Base-by-base conservation (phyloP, 2,113 vertebrate genomes). In the Notothenia coriiceps region DNA sequence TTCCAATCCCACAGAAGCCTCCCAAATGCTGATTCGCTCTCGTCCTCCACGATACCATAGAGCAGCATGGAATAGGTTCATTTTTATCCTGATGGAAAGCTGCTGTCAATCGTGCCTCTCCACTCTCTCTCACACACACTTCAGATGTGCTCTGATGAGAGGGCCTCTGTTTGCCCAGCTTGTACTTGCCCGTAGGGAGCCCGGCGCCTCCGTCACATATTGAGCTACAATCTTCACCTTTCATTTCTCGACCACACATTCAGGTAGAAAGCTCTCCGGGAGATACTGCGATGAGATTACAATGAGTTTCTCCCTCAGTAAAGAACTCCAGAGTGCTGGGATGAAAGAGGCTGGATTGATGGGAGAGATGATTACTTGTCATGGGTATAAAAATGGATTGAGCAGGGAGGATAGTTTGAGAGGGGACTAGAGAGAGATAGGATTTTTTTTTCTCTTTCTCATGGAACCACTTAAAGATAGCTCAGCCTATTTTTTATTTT, bases 361-460 rank as follows among this genome's bases (percentile, higher is more conserved):
- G 90, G 90, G 77, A 91, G 87, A 90, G 92, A 93, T 93, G 91
- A 94, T 94, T 93, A 93, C 93, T 93, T 93, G 92, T 92, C 93
- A 93, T 82, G 89, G 89, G 81, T 91, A 89, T 91, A 93, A 91
- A 94, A 92, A 93, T 92, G 90, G 91, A 92, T 91, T 82, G 87
- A 87, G 83, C 84, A 64, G 78, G 17, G 70, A 85, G 85, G 76
- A 73, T 82, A 79, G 90, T 89, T 87, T 74, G 83, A 85, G 86
- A 88, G 88, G 81, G 88, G 88, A 88, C 82, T 83, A 71, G 82
- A 86, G 90, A 84, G 82, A 93, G 90, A 93, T 90, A 72, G 88
- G 77, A 85, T 90, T 92, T 90, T 89, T 77, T 86, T 71, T 70
- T 70, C 49, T 33, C 54, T 55, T 74, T 63, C 61, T 70, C 50